phyloP scores from a whole-genome alignment of 92 coral and sea anemone genomes.

The Parazoanthus atlanticus region DNA sequence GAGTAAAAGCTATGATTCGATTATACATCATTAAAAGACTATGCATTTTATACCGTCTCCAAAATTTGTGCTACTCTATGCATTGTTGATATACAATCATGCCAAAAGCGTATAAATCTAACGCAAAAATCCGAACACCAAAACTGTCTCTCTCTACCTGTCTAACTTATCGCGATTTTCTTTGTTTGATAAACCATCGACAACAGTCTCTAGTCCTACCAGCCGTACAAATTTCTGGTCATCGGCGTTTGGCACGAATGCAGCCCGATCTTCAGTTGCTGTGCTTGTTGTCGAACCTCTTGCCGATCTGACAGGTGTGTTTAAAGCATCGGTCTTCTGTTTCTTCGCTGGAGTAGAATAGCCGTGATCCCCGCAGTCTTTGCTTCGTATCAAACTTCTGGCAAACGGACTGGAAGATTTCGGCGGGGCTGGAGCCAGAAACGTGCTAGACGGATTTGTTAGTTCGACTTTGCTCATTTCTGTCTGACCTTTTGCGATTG shows the following conservation, averaged over 20 bases:
- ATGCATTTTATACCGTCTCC: neutral
- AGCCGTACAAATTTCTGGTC: conserved; percentile 82
- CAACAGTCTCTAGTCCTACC: conserved; percentile 92
- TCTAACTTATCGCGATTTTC: conserved; percentile 39
- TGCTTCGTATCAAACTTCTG: conserved; percentile 22
- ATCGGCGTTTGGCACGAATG: conserved; percentile 84
- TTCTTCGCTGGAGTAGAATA: conserved; percentile 28
- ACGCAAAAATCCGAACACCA: neutral
- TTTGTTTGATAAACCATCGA: conserved; percentile 47
- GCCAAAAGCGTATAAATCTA: neutral
- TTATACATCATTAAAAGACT: neutral
- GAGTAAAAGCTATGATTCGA: neutral
- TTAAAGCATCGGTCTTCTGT: neutral
- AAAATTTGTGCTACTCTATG: too few species aligned
- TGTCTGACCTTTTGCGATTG: conserved; percentile 6
- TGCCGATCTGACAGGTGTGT: neutral
- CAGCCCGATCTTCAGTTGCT: conserved; percentile 49
- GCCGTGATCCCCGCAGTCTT: neutral
- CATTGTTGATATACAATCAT: too few species aligned
- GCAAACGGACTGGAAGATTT: conserved; percentile 51
- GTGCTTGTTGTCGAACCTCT: conserved; percentile 39
- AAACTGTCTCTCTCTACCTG: neutral
- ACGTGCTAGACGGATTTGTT: conserved; percentile 55
- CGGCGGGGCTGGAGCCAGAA: conserved; percentile 82
- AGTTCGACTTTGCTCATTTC: conserved; percentile 11